Base-by-base conservation (phyloP, 2,797 vertebrate species). In the Leuciscus waleckii region DNA sequence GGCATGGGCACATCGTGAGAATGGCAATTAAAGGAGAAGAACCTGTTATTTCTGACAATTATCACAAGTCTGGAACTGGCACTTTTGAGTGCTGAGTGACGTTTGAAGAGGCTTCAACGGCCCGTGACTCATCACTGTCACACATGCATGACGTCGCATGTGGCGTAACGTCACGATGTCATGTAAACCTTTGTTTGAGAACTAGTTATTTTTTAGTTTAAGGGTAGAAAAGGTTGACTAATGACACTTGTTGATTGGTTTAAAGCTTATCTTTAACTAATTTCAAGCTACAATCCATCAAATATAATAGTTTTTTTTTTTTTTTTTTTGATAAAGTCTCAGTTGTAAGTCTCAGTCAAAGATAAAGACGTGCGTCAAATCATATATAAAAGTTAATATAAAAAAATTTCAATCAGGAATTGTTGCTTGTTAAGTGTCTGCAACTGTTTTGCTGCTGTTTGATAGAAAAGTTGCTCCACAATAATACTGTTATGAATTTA, bases 1-100 rank as follows among this genome's bases (percentile, higher is more conserved):
- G 88, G 90, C 84, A 58, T 71, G 86, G 83, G 46, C 86, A 79
- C 76, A 86, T 86, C 26, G 71, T 73, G 61, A 89, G 86, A 80
- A 81, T 32, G 21, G 86, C 84, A 89, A 89, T 91, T 92, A 90
- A 86, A 87, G 82, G 74, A 83, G 71, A 78, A 82, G 80, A 90
- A 87, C 88, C 87, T 91, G 88, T 90, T 87, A 90, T 89, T 90
- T 89, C 82, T 87, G 82, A 78, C 88, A 85, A 88, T 91, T 88
- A 89, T 88, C 86, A 87, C 89, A 85, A 79, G 88, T 88, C 80
- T 87, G 86, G 67, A 46, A 82, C 84, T 83, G 86, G 71, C 83
- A 54, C n/a, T 76, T 49, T 71, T 23, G n/a, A 80, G 13, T 7
- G 29, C 86, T 46, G 80, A 51, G 54, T 84, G 84, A 88, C 67